Evolutionary conservation across 1,140 invertebrate genomes (phyloP).

Genomic region (Eciton burchellii): DNA sequence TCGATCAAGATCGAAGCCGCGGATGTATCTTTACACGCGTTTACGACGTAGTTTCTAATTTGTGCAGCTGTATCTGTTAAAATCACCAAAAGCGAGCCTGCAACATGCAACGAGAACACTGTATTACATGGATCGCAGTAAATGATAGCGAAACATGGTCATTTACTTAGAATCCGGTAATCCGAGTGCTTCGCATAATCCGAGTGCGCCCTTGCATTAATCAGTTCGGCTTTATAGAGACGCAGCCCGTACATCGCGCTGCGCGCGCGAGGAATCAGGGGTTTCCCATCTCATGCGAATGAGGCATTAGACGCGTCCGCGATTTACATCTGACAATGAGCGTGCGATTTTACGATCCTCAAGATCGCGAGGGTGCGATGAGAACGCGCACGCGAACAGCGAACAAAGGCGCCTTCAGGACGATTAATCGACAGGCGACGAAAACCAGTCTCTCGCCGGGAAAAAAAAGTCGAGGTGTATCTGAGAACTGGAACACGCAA

Average conservation of each 20-base stretch:
- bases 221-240: conserved; percentile 41
- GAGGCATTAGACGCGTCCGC: conserved; percentile 31
- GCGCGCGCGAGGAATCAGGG: background rate
- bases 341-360: conserved; percentile 39
- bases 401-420: conserved; percentile 29
- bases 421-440: conserved; percentile 40
- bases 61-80: background rate
- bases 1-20: no score
- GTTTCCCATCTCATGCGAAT: conserved; percentile 22
- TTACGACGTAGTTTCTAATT: no score
- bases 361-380: conserved; percentile 24
- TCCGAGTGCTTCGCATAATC: background rate
- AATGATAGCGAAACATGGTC: background rate
- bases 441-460: conserved; percentile 37
- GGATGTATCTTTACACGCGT: no score
- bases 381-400: conserved; percentile 24
- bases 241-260: conserved; percentile 11
- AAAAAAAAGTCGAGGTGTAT: background rate
- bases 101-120: background rate
- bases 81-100: background rate
- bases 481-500: background rate
- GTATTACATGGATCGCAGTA: background rate
- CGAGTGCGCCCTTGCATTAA: conserved; percentile 28
- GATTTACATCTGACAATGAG: conserved; percentile 43
- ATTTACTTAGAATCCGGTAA: background rate